Evolutionary conservation across 2,888 invertebrate species (phyloP), one percentile per base, ranked within the genome.

Genomic region (Gibbula magus): DNA sequence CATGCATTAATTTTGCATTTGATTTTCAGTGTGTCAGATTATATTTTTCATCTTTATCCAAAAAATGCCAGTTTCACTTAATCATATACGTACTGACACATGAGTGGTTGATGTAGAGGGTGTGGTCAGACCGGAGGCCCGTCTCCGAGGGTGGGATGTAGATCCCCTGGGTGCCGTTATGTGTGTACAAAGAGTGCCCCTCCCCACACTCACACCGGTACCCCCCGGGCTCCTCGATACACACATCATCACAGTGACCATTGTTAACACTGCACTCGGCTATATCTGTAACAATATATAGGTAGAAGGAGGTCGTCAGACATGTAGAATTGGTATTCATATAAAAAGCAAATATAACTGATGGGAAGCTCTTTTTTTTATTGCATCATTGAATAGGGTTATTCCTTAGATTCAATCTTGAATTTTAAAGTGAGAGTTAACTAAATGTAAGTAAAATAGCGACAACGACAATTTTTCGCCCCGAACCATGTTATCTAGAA

Each of bases 151-250:
- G 94, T 88, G 96, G 96, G 78, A 99, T 95, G 75, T 94, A 90
- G 90, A 95, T 97, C 16, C 97, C 98, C 84, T 98, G 97, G 0
- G 98, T 98, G 16, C 98, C 98, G 90, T 98, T 98, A 18, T 94
- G 93, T 5, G 89, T 95, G 92, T 97, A 99, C 90, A 99, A 94
- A 90, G 98, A 97, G 90, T 95, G 99, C 13, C 99, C 99, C 70
- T 96, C 95, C 89, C 97, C 97, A 91, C 98, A 99, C 82, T 95
- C 95, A 89, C 98, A 99, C 0, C 2, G 18, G 67, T 87, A 87
- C 18, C 81, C 70, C 4, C 84, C 86, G 0, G 13, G n/a, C 0
- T n/a, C 66, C 73, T 86, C 78, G 25, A 45, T 61, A 77, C 87
- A 87, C 29, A 79, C 79, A 8, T 86, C 78, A 32, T 52, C 66